Percentiles rank a stretch among this genome's conserved stretches.
Conservation (phyloP, 2,113 vertebrate species). For the Poeciliopsis occidentalis region DNA sequence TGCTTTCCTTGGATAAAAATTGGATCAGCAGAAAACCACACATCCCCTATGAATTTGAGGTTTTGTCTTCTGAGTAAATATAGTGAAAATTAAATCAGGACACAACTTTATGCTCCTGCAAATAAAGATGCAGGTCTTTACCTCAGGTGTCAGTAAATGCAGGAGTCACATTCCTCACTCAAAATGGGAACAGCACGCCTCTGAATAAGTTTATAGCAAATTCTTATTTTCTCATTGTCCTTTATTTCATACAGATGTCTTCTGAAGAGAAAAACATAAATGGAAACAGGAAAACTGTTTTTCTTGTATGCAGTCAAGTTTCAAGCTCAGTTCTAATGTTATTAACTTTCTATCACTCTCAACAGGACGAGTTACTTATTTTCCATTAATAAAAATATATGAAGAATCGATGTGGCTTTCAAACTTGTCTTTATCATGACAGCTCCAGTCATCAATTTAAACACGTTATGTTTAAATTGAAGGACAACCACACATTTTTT, state of each 20-base stretch:
- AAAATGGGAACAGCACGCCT: conserved; percentile 41
- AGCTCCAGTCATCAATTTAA: no score
- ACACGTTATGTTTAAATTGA: neutral
- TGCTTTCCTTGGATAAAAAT: no score
- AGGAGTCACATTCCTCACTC: no score
- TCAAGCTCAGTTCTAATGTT: no score
- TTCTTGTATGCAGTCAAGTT: neutral
- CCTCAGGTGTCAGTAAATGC: neutral
- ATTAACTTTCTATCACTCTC: neutral
- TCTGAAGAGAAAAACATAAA: neutral
- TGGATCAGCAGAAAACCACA: no score
- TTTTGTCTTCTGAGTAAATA: neutral
- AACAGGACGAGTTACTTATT: conserved; percentile 1
- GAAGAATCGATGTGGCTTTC: neutral
- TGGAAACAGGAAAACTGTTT: neutral
- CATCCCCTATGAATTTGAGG: neutral
- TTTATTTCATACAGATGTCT: neutral
- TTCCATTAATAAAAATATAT: neutral
- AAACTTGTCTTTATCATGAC: neutral
- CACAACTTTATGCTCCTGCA: neutral
- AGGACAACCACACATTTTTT: neutral
- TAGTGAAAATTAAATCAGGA: neutral
- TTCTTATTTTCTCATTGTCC: neutral
- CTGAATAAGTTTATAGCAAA: conserved; percentile 58
- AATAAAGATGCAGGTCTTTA: neutral